These are phyloP conservation scores for Grapholita molesta DNA, from an alignment of 1,140 invertebrate genomes.

Conservation along the genomic window DNA sequence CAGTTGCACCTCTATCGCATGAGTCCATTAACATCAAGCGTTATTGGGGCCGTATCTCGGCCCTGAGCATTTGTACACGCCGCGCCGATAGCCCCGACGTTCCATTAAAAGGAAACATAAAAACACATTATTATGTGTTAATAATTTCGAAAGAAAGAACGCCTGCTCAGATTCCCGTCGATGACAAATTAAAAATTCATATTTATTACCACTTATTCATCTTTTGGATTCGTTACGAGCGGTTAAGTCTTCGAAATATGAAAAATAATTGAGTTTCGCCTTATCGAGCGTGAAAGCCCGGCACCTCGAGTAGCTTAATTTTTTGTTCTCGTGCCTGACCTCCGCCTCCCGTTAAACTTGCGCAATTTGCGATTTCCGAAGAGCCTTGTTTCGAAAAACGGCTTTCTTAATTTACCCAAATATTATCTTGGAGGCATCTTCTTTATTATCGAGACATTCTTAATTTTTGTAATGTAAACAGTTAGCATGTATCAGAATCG, in stretches of 20 bases:
- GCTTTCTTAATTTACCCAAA: constrained; percentile 38
- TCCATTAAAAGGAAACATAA: constrained; percentile 74
- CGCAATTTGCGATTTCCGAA: constrained; percentile 28
- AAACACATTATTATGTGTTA: constrained; percentile 76
- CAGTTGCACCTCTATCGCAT: constrained; percentile 35
- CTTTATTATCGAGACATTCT: constrained; percentile 36
- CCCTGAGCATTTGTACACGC: constrained; percentile 32
- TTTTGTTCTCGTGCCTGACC: constrained; percentile 24
- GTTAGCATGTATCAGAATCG: constrained; percentile 11
- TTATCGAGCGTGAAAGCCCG: constrained; percentile 42
- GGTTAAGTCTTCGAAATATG: constrained; percentile 27
- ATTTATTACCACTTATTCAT: constrained; percentile 40
- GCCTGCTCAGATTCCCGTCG: constrained; percentile 33
- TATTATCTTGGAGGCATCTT: constrained; percentile 30
- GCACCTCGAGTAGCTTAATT: constrained; percentile 38
- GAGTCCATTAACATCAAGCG: constrained; percentile 64
- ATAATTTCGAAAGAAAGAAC: constrained; percentile 69
- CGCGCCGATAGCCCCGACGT: constrained; percentile 54
- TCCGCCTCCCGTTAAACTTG: constrained; percentile 19
- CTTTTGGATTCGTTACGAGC: constrained; percentile 37
- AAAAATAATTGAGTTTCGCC: constrained; percentile 38
- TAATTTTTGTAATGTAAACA: constrained; percentile 23
- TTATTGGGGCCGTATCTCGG: constrained; percentile 62
- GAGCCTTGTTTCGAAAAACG: constrained; percentile 27
- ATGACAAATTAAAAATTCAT: constrained; percentile 56